Conservation (phyloP, 2,113 vertebrate species). For the Bagarius yarrelli region DNA sequence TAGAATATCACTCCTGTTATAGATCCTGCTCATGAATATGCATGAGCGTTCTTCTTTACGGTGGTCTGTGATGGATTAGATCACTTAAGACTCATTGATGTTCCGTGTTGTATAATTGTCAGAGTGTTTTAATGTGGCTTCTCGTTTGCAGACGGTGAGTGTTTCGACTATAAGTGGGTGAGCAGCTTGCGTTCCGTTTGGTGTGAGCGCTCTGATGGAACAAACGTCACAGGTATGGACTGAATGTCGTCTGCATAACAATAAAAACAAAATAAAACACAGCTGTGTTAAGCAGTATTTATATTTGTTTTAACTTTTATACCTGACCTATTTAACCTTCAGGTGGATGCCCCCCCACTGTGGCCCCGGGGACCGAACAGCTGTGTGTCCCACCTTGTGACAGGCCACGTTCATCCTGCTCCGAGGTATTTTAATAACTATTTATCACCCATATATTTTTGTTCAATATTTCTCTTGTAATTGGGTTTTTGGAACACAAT, state of each 20-base stretch:
- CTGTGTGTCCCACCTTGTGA: constrained; percentile 88
- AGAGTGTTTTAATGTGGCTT: background rate
- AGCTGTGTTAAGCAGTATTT: no score
- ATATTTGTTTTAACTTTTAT: background rate
- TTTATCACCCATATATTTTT: background rate
- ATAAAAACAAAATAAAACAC: no score
- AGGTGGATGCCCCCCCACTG: constrained; percentile 87
- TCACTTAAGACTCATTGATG: constrained; percentile 34
- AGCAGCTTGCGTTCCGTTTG: constrained; percentile 78
- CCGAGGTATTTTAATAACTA: constrained; percentile 74
- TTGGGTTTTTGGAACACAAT: background rate
- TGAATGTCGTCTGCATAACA: no score
- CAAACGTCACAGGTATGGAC: constrained; percentile 91
- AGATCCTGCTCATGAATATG: constrained; percentile 23
- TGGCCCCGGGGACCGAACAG: constrained; percentile 81
- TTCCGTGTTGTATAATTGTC: background rate
- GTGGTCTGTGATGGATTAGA: constrained; percentile 1
- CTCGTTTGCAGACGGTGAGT: constrained; percentile 80
- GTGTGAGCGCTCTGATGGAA: constrained; percentile 95
- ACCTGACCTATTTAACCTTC: constrained; percentile 51
- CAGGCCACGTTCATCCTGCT: constrained; percentile 86
- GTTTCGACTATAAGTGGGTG: constrained; percentile 93
- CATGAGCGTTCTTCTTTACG: background rate
- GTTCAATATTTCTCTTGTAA: background rate
- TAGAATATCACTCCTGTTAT: background rate